phyloP scores from a whole-genome alignment of 2,113 vertebrate genomes.

The Grantiella picta region DNA sequence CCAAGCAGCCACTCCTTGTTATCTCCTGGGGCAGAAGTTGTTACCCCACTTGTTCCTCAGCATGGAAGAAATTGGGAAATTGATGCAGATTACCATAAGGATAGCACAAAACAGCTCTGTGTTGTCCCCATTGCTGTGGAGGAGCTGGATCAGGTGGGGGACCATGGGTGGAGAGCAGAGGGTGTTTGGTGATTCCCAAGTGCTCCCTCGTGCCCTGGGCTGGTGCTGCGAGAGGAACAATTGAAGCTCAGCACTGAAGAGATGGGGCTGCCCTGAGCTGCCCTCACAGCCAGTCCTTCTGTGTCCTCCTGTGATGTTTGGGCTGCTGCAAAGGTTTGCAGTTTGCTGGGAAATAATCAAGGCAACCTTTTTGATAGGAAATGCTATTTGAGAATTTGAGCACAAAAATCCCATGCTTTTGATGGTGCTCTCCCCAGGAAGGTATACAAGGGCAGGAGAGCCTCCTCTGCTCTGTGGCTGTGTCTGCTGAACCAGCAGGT shows the following conservation, averaged over 20 bases:
- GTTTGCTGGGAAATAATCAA: background rate
- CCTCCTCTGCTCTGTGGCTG: background rate
- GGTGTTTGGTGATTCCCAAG: background rate
- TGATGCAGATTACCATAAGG: background rate
- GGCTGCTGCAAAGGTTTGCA: background rate
- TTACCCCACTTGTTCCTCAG: background rate
- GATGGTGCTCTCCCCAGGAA: background rate
- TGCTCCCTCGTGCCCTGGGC: background rate
- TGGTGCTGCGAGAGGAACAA: background rate
- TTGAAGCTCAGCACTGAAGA: background rate
- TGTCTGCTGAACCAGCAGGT: background rate
- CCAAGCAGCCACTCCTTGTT: background rate
- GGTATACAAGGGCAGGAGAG: background rate
- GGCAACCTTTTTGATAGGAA: background rate
- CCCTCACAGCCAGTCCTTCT: background rate
- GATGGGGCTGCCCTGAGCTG: background rate
- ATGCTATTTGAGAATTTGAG: background rate
- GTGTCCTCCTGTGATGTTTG: background rate
- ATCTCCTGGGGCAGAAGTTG: background rate
- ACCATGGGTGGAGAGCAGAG: background rate
- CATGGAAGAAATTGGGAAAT: background rate
- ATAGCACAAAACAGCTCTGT: accelerated
- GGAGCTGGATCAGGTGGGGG: background rate
- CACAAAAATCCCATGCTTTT: background rate
- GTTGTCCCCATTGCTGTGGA: background rate